Evolutionary conservation across 2,797 vertebrate genomes (phyloP), one percentile per base, ranked within the genome.

Genomic region (Melanogrammus aeglefinus): DNA sequence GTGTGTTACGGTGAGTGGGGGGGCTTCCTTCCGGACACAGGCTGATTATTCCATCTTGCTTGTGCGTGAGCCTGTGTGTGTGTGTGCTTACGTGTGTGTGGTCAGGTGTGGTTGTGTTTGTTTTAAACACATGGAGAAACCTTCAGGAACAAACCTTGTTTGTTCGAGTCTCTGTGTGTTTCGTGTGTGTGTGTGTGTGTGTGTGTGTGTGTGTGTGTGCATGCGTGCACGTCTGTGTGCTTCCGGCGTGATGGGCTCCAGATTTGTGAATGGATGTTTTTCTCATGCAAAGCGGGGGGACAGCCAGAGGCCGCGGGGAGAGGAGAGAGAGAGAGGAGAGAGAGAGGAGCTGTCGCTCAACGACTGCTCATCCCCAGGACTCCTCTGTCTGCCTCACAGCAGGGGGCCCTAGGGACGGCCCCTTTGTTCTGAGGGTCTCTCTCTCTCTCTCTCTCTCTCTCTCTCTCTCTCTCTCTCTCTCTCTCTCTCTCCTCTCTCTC

Each of bases 11-110:
- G 2, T 31, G 31, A 31, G 31, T 31, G 83, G 69, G 70, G 70
- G 83, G 79, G 85, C 87, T 94, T 94, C 92, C 91, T 88, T 85
- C 92, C 88, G 94, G 94, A 91, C 94, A 92, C 91, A 91, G 82
- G 80, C 88, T 92, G 89, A 89, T 90, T 93, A 90, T 90, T 80
- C 82, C 74, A 31, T 31, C 31, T 31, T 31, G 31, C 79, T 35
- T 73, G 63, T n/a, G n/a, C n/a, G n/a, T n/a, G n/a, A n/a, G n/a
- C n/a, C n/a, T n/a, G n/a, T n/a, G n/a, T 79, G 27, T 83, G 21
- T 63, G 1, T 72, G 73, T 76, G 38, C 27, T 38, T 44, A 63
- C 57, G 18, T 27, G 27, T 18, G 39, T 57, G 69, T 72, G 16
- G 73, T 14, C 75, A 5, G 57, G 70, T 78, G 31, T 75, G 9